These are phyloP conservation scores for Orchesellides sinensis DNA, from an alignment of 2,888 invertebrate genomes.

Conservation along the genomic window DNA sequence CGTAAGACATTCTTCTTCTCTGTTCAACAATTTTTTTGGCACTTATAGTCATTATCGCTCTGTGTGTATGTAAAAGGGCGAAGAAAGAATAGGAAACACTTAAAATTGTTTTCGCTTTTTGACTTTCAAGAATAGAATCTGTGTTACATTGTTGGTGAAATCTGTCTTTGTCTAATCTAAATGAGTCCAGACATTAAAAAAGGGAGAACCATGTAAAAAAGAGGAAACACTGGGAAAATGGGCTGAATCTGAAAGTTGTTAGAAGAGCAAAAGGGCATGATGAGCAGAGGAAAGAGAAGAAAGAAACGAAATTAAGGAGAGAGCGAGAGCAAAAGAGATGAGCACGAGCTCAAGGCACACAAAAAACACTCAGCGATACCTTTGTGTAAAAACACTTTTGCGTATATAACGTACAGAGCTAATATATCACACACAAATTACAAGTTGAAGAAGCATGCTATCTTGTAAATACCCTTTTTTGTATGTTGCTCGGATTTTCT, in stretches of 20 bases:
- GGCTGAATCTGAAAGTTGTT: constrained; percentile 44
- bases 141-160: constrained; percentile 50
- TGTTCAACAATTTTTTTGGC: constrained; percentile 36
- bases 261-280: constrained; percentile 37
- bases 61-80: neutral
- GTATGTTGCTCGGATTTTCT: too few relatives aligned
- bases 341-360: constrained; percentile 62
- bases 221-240: constrained; percentile 42
- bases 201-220: constrained; percentile 13
- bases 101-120: constrained; percentile 60
- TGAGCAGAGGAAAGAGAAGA: constrained; percentile 15
- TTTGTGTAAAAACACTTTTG: too few relatives aligned
- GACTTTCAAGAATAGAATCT: constrained; percentile 36
- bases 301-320: constrained; percentile 5
- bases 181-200: constrained; percentile 61
- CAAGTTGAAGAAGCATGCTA: too few relatives aligned
- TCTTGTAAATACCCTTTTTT: constrained; percentile 1
- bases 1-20: neutral
- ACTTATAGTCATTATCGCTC: constrained; percentile 42
- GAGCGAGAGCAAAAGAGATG: constrained; percentile 12
- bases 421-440: too few relatives aligned
- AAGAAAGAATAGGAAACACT: constrained; percentile 38
- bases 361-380: too few relatives aligned
- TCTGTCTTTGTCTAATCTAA: constrained; percentile 69
- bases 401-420: too few relatives aligned